Evolutionary conservation across 1,140 invertebrate species (phyloP), one percentile per base, ranked within the genome.

Genomic region (Sarcophaga peregrina): DNA sequence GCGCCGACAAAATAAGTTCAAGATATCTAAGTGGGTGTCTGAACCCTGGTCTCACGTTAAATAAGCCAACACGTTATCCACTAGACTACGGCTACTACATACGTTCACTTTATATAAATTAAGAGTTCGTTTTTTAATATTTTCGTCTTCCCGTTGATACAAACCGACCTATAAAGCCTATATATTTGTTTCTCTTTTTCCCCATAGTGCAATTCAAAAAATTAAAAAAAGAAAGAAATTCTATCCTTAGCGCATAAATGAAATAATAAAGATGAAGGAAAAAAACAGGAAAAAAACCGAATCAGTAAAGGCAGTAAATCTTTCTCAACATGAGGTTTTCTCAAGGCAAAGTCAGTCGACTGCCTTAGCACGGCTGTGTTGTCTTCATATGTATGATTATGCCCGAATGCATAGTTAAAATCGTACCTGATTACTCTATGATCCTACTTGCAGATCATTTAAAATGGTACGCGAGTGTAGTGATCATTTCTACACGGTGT

Each of bases 401-500:
- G 47, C n/a, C 7, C 37, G 46, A 25, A 48, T 50, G 5, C 75
- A 48, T 37, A 58, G 11, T 3, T 11, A 50, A 8, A 50, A 78
- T 47, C 9, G 11, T 15, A 76, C 47, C 45, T 72, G 62, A 25
- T 25, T 25, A 72, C n/a, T 72, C 17, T 25, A 72, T 72, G 4
- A 78, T 25, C n/a, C 10, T 48, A 76, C 45, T 48, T 48, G 9
- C 74, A 48, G 45, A 78, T 78, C 75, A 78, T 47, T 78, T 78
- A 20, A 78, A 52, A 52, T 37, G 25, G 25, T 37, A 37, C 25
- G 25, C 25, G 25, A 37, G 25, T 37, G 75, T 78, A 52, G 75
- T 78, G 75, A 78, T 78, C 75, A 78, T 50, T 50, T 78, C 50
- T 78, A 78, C 75, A 81, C 25, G 37, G 83, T 80, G 83, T 83